Evolutionary conservation across 2,797 vertebrate species (phyloP), one percentile per base, ranked within the genome.

Genomic region (Salmo trutta): DNA sequence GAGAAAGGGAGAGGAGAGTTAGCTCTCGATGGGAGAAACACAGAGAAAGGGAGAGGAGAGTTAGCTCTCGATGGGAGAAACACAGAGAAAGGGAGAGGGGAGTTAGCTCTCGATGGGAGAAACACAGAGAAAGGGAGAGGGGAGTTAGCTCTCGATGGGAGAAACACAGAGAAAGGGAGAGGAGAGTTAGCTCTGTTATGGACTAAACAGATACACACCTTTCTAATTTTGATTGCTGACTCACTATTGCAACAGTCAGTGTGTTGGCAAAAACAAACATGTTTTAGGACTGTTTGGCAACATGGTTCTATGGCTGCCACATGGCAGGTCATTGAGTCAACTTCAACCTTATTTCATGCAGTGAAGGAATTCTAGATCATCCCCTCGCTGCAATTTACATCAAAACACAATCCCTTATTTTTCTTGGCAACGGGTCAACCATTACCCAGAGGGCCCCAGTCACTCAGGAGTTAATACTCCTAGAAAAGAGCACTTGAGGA

Each of bases 381-480:
- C 52, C 64, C 54, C 33, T 77, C 62, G 27, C 82, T 74, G 27
- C 85, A 77, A 77, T 86, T 83, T 75, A 77, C 76, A 77, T 81
- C n/a, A 71, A 77, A 83, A 79, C 16, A 56, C 16, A 56, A 16
- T 16, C 56, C 59, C 69, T 77, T 89, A 82, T 90, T 89, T 77
- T 71, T 86, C 76, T 88, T 91, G 88, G 89, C 88, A 72, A 54
- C 1, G 83, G 77, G 70, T 84, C 86, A 91, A 76, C 56, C 82
- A 74, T 72, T 79, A 64, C 74, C 27, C 71, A 79, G 52, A 73
- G 73, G 76, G 84, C 67, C 68, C 76, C 72, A 77, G 68, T 24
- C 79, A 76, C 75, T 47, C 77, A 73, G 47, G 80, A 76, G 85
- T 86, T 88, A 87, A 90, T 83, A 72, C 70, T 27, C 66, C 31